Percentiles rank a stretch among this genome's conserved stretches.
These are phyloP conservation scores for Gnathonemus echidnorhynchus DNA, from an alignment of 2,113 vertebrate genomes.

Conservation along the genomic window DNA sequence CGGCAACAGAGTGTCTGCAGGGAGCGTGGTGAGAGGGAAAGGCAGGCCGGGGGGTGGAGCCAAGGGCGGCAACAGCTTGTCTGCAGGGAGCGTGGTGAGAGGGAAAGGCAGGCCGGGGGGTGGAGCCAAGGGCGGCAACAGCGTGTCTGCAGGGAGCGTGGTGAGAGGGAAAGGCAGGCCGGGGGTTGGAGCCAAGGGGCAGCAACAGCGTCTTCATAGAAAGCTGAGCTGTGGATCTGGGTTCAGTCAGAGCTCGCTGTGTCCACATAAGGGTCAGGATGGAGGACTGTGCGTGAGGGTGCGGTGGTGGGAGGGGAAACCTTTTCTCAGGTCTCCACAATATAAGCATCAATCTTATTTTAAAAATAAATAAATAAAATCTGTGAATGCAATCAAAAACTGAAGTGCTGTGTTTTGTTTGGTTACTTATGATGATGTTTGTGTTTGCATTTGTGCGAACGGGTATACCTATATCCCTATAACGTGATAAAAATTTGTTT, in stretches of 20 bases:
- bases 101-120: background rate
- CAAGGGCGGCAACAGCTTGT: slow-evolving; percentile 12
- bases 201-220: background rate
- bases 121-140: background rate
- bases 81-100: slow-evolving; percentile 38
- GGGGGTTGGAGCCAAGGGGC: too few relatives aligned
- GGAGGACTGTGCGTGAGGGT: background rate
- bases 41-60: background rate
- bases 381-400: background rate
- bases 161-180: too few relatives aligned
- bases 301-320: background rate
- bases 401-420: background rate
- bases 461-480: too few relatives aligned
- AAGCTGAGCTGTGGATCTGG: background rate
- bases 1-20: slow-evolving; percentile 34
- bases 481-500: too few relatives aligned
- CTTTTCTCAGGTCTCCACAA: background rate
- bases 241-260: background rate
- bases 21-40: slow-evolving; percentile 26
- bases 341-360: too few relatives aligned
- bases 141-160: too few relatives aligned
- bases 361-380: too few relatives aligned
- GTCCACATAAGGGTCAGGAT: background rate
- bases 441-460: background rate
- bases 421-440: background rate